These are phyloP conservation scores for Coelinius sp. DNA, from an alignment of 2,888 invertebrate species.

Conservation along the genomic window DNA sequence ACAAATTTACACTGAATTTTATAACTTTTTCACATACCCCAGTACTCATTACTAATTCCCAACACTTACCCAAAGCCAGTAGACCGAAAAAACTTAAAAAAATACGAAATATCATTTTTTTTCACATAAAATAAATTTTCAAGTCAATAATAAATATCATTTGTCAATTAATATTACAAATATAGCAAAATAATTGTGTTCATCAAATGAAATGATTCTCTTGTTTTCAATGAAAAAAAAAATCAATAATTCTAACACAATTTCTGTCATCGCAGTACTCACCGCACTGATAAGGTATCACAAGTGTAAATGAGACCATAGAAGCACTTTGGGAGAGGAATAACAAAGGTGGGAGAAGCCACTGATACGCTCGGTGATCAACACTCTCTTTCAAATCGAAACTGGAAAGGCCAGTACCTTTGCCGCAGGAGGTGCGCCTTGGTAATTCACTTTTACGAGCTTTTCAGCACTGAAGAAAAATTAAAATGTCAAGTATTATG, in stretches of 20 bases:
- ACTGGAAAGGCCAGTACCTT: too few species aligned
- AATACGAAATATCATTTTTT: not conserved
- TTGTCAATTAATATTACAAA: not conserved
- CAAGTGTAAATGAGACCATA: conserved; percentile 44
- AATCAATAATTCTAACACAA: not conserved
- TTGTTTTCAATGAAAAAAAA: not conserved
- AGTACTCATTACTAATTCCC: not conserved
- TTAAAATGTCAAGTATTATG: too few species aligned
- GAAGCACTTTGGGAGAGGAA: conserved; percentile 37
- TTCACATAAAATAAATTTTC: too few species aligned
- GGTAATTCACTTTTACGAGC: too few species aligned
- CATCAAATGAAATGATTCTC: not conserved
- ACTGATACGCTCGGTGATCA: not conserved
- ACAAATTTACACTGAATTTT: not conserved
- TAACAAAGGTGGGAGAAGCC: conserved; percentile 25
- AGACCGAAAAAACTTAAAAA: not conserved
- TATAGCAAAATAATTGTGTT: not conserved
- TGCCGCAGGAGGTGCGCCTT: too few species aligned
- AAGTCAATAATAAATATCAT: too few species aligned
- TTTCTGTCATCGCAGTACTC: not conserved
- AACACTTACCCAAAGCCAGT: not conserved
- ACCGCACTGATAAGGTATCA: conserved; percentile 52
- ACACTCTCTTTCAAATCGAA: not conserved
- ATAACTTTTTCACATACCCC: not conserved
- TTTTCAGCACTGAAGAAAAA: too few species aligned